These are phyloP conservation scores for Stomatorhinus walkeri DNA, from an alignment of 2,797 vertebrate species.

Conservation along the genomic window DNA sequence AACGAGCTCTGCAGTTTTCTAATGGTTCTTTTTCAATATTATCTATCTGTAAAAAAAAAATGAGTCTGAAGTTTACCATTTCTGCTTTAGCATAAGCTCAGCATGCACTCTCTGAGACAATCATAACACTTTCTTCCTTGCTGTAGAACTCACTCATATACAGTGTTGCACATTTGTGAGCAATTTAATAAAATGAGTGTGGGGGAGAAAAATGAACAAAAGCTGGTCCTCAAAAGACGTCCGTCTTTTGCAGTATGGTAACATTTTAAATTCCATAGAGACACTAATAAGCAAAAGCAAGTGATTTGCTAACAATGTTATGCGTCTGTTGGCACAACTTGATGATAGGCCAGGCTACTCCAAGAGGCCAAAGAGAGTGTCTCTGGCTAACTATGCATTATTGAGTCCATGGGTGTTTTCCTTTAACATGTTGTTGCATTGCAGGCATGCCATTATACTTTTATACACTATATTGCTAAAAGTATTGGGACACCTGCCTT, in stretches of 20 bases:
- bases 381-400: background rate
- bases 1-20: background rate
- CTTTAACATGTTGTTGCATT: background rate
- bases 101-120: background rate
- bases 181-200: background rate
- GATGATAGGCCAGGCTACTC: background rate
- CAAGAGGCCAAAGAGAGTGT: background rate
- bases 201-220: background rate
- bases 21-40: background rate
- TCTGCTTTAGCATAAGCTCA: background rate
- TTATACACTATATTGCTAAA: background rate
- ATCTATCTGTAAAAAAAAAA: background rate
- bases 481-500: background rate
- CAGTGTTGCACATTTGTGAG: background rate
- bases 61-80: background rate
- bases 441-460: background rate
- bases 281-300: background rate
- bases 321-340: background rate
- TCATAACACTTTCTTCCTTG: background rate
- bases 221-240: background rate
- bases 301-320: background rate
- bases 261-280: background rate
- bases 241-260: background rate
- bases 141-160: background rate
- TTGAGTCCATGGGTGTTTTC: background rate